Percentiles rank a stretch among this genome's conserved stretches.
phyloP scores from a whole-genome alignment of 2,113 vertebrate species.

The Tetrao urogallus region DNA sequence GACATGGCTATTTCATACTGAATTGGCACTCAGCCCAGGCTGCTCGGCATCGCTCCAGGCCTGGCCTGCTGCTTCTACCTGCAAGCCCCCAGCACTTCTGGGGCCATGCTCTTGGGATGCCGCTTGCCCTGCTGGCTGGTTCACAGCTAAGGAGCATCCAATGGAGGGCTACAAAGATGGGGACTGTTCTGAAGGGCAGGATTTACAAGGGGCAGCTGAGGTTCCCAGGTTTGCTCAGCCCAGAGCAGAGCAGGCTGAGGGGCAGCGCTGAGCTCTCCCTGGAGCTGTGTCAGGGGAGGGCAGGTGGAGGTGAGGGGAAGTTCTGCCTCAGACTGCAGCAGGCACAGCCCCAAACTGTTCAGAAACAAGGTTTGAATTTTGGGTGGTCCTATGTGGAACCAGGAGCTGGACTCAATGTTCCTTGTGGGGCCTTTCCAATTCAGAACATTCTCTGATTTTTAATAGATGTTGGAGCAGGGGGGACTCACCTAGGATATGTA shows the following conservation, averaged over 20 bases:
- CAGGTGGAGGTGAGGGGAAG: too few relatives aligned
- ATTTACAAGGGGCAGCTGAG: too few relatives aligned
- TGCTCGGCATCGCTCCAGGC: background rate
- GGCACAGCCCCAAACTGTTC: too few relatives aligned
- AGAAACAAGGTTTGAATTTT: too few relatives aligned
- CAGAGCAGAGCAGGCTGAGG: too few relatives aligned
- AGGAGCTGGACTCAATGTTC: too few relatives aligned
- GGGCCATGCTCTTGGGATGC: background rate
- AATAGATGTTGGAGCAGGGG: background rate
- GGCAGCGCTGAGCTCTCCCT: too few relatives aligned
- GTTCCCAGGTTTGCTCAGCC: background rate
- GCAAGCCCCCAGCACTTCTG: rapidly evolving
- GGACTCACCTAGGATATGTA: rapidly evolving
- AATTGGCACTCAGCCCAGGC: background rate
- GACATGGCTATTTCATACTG: background rate
- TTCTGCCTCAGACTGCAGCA: too few relatives aligned
- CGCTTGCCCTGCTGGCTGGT: background rate
- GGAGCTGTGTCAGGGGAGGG: too few relatives aligned
- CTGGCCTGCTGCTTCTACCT: background rate
- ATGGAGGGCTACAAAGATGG: background rate
- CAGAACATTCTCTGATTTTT: background rate
- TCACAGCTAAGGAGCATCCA: background rate
- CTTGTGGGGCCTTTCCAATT: too few relatives aligned
- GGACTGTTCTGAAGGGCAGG: background rate
- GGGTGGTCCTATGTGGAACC: background rate